A percentile compares a stretch with the other conserved stretches of the same genome.
Evolutionary conservation across 1,140 invertebrate genomes (phyloP).

Genomic region (Drosophila teissieri): DNA sequence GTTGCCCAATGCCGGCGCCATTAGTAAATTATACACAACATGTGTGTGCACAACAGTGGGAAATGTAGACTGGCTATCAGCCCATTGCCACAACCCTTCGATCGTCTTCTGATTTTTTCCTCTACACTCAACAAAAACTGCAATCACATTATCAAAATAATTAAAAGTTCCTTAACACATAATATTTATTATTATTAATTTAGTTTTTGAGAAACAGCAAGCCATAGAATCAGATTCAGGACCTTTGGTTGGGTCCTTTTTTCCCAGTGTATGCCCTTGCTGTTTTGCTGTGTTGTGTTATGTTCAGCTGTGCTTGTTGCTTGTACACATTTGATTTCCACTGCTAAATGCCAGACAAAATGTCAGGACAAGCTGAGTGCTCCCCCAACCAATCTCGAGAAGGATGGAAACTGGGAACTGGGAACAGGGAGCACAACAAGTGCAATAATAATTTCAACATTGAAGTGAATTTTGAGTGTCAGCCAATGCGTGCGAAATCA

Average conservation of each 20-base stretch:
- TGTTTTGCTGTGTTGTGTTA: conserved; percentile 3
- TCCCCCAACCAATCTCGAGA: not conserved
- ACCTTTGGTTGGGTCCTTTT: not conserved
- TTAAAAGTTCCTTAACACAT: no score
- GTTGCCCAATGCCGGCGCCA: conserved; percentile 47
- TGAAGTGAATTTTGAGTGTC: conserved; percentile 70
- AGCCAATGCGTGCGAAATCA: conserved; percentile 60
- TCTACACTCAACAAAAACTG: not conserved
- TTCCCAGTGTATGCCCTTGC: conserved; percentile 20
- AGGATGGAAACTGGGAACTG: no score
- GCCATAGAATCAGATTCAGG: not conserved
- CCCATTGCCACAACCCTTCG: not conserved
- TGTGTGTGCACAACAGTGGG: conserved; percentile 54
- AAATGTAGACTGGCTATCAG: not conserved
- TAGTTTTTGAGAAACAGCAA: no score
- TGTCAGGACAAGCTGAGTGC: conserved; percentile 63
- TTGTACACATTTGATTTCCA: conserved; percentile 71
- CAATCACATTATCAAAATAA: no score
- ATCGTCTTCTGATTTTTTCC: conserved; percentile 14
- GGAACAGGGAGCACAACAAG: conserved; percentile 49
- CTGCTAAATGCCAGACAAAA: conserved; percentile 72
- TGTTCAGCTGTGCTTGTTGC: conserved; percentile 60
- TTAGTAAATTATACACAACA: conserved; percentile 79
- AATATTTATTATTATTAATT: no score
- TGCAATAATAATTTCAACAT: conserved; percentile 78